Evolutionary conservation across 2,888 invertebrate species (phyloP).

Genomic region (Drosophila nr. fundita): DNA sequence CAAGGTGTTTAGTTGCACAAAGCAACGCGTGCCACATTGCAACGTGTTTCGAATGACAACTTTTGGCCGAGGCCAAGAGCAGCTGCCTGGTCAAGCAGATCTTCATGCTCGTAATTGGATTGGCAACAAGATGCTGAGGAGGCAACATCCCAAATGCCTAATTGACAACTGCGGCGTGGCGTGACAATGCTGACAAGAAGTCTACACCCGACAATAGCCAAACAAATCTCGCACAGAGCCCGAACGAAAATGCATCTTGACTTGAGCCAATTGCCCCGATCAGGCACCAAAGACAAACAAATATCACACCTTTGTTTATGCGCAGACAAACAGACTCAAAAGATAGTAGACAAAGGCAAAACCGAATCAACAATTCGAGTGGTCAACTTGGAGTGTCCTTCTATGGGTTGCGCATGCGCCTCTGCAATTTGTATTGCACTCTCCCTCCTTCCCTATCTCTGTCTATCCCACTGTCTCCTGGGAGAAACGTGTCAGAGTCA

Average conservation of each 20-base stretch:
- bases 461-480: constrained; percentile 9
- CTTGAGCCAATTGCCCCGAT: constrained; percentile 78
- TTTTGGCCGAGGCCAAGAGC: constrained; percentile 26
- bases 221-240: not conserved
- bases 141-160: constrained; percentile 51
- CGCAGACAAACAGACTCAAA: constrained; percentile 19
- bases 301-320: constrained; percentile 77
- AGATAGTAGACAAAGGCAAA: constrained; percentile 25
- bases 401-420: constrained; percentile 69
- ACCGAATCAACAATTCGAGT: constrained; percentile 26
- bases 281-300: constrained; percentile 75
- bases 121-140: constrained; percentile 31
- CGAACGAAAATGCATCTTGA: constrained; percentile 69
- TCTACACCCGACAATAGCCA: constrained; percentile 52
- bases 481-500: constrained; percentile 64
- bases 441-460: not conserved
- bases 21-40: constrained; percentile 67
- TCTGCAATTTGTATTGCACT: constrained; percentile 26
- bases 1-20: constrained; percentile 37
- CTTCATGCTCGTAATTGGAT: constrained; percentile 67
- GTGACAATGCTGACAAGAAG: constrained; percentile 72
- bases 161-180: constrained; percentile 68
- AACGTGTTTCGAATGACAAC: constrained; percentile 25
- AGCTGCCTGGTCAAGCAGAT: constrained; percentile 58
- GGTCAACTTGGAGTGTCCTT: constrained; percentile 31